A percentile compares a stretch with the other conserved stretches of the same genome.
These are phyloP conservation scores for Ormia ochracea DNA, from an alignment of 2,888 invertebrate species.

Conservation along the genomic window DNA sequence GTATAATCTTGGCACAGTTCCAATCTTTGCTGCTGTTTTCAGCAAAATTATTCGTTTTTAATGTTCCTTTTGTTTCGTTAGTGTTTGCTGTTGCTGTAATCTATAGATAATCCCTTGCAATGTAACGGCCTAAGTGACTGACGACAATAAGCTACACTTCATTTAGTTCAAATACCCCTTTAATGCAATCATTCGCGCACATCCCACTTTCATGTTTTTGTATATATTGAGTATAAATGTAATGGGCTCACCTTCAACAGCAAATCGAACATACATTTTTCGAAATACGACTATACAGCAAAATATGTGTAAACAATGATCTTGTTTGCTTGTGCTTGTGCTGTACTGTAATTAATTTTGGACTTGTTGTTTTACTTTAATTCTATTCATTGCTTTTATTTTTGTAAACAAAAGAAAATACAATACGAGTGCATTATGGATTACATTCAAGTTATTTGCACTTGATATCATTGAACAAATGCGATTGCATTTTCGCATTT, in stretches of 20 bases:
- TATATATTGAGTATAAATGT: conserved; percentile 12
- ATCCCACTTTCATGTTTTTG: conserved; percentile 15
- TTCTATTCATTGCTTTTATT: conserved; percentile 22
- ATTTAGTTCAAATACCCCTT: conserved; percentile 60
- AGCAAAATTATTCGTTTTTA: conserved; percentile 33
- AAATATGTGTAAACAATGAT: neutral
- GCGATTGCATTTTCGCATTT: conserved; percentile 1
- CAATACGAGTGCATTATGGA: conserved; percentile 24
- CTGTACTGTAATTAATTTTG: conserved; percentile 57
- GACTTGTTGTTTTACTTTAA: conserved; percentile 7
- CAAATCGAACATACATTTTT: neutral
- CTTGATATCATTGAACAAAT: conserved; percentile 24
- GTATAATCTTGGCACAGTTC: conserved; percentile 45
- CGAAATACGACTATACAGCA: neutral
- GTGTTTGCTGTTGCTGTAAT: conserved; percentile 11
- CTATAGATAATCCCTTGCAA: conserved; percentile 55
- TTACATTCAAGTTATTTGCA: conserved; percentile 28
- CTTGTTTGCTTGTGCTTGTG: conserved; percentile 50
- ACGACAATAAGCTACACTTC: conserved; percentile 60
- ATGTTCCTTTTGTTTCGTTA: conserved; percentile 10
- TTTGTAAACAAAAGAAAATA: neutral
- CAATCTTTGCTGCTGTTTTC: conserved; percentile 45
- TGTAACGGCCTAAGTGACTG: conserved; percentile 34
- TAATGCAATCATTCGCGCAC: conserved; percentile 48
- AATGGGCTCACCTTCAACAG: conserved; percentile 19